Base-by-base conservation (phyloP, 2,113 vertebrate species). In the Alligator sinensis region DNA sequence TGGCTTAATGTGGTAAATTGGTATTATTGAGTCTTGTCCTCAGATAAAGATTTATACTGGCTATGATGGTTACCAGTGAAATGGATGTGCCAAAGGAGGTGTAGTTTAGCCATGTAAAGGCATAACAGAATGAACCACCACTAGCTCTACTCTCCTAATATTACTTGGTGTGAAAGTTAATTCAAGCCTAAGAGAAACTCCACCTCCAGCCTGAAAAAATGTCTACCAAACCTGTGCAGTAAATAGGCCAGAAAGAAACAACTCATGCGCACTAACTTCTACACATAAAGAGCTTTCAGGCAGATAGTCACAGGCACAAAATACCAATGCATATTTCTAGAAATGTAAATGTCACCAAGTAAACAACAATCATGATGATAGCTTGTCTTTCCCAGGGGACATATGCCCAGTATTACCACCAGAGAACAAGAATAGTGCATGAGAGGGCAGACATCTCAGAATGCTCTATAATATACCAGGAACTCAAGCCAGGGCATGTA, bases 161-260 rank as follows among this genome's bases (percentile, higher is more conserved):
- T 3, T 24, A 25, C 7, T 3, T 0, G 4, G 28, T 19, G 3
- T 21, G 47, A 58, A 1, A 1, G 0, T 8, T 59, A 2, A 2
- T 79, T 87, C 14, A 87, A 34, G 11, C 5, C 59, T 9, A 88
- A 15, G 72, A 64, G 58, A 64, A 3, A 30, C 78, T 22, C 58
- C 34, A 74, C 70, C 19, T 13, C 47, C 24, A 74, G 15, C 4
- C 18, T 12, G 38, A 60, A 84, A 22, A 70, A 28, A 62, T 64
- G 86, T 2, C 59, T 47, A 47, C 47, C 47, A 47, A 47, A 7
- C 47, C 47, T 47, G 47, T 47, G 47, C 47, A 47, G 47, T 47
- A 47, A 47, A 47, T 47, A 47, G n/a, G 4, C 25, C 25, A 64
- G 6, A 66, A 74, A 19, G 38, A 90, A 86, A n/a, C 14, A 62